Base-by-base conservation (phyloP, 2,797 vertebrate genomes). In the Aphelocoma californica region DNA sequence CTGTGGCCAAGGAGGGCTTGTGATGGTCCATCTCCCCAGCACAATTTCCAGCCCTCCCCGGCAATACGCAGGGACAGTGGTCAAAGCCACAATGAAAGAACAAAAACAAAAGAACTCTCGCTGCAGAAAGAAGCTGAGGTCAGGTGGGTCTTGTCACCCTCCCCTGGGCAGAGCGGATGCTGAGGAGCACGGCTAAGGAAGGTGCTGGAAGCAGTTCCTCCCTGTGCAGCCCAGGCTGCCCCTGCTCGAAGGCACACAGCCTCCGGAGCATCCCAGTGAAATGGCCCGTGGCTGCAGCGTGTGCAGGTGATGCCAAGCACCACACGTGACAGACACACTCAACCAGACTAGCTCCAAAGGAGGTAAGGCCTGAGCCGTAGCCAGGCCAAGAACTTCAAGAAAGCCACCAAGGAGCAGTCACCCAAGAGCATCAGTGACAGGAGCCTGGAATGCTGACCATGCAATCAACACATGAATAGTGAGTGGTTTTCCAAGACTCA, bases 1-100 rank as follows among this genome's bases (percentile, higher is more conserved):
- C 2, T 1, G 23, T 17, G 42, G 75, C 82, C 3, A 6, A 56
- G 71, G 7, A 0, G 6, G 53, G n/a, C 40, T 36, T 11, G 0
- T 0, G 3, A 4, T 1, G 16, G 21, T 15, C 28, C 67, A 69
- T n/a, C 36, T 91, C 31, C 44, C 17, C 71, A 5, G 47, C 1
- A 7, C 83, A 29, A 40, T 40, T 79, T 40, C 69, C 72, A 20
- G 56, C 75, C 80, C 79, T 47, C 66, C 54, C 36, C 29, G 53
- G 88, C 87, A 93, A 66, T 1, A 24, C 47, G 48, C 65, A 57
- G 53, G 40, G 48, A 54, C 50, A 56, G 75, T 7, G 81, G 74
- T 31, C 81, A 74, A 71, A 91, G 53, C 61, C 4, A 4, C 45
- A 23, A 6, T 0, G 3, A 54, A 88, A n/a, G 48, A 80, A 77